Base-by-base conservation (phyloP, 2,888 invertebrate species). In the Melanostoma scalare region DNA sequence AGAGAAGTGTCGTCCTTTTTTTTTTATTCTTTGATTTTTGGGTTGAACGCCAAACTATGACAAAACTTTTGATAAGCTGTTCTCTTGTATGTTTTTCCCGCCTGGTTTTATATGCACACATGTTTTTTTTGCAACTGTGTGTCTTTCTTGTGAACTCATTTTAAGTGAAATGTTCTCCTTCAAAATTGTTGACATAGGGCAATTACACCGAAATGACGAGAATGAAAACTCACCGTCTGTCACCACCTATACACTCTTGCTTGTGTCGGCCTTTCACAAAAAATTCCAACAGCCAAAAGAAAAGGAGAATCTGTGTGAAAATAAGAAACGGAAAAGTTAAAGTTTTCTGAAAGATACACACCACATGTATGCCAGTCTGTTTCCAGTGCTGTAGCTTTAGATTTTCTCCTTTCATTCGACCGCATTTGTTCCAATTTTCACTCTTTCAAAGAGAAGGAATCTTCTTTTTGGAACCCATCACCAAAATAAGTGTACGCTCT, bases 161-260 rank as follows among this genome's bases (percentile, higher is more conserved):
- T 65, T 58, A 61, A 68, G 44, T 63, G 31, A 68, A 35, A 78
- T 63, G 55, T 68, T 55, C 30, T 58, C 48, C 36, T 35, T 20
- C 36, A 78, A 69, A 82, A 78, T 48, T 82, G 73, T 74, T 78
- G 78, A 82, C 82, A 82, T 69, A 73, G 73, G 78, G 78, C 78
- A 82, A 82, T 82, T 82, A 78, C 82, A 82, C 67, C 55, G 67
- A 67, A 80, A 74, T 74, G 72, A 77, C 40, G 56, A 63, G 55
- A 77, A 77, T 72, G 67, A 68, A 68, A 72, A 40, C 80, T 75
- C 65, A 71, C 44, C 67, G 60, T 81, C 75, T 68, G 67, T 68
- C 68, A 60, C 53, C 60, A 50, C n/a, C n/a, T n/a, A n/a, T n/a
- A n/a, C n/a, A n/a, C n/a, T 6, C 30, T 33, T 9, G n/a, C 30